Evolutionary conservation across 1,140 invertebrate species (phyloP).

Genomic region (Aleiodes sp.): DNA sequence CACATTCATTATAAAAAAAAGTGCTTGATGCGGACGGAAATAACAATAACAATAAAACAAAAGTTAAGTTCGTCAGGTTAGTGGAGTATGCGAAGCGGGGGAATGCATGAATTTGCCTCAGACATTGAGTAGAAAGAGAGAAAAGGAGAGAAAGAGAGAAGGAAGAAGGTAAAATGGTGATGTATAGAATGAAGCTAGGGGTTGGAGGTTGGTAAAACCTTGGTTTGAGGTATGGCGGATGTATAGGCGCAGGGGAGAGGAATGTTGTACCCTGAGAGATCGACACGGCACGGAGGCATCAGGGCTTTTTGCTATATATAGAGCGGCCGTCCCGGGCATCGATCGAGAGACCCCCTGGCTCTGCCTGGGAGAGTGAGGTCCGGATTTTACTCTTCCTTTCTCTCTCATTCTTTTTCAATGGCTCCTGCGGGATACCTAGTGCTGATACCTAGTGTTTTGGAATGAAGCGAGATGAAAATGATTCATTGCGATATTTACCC

Average conservation of each 20-base stretch:
- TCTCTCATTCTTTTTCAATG: constrained; percentile 5
- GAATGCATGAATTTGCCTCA: neutral
- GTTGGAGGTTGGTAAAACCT: neutral
- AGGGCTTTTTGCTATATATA: constrained; percentile 38
- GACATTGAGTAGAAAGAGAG: neutral
- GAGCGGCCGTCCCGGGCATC: constrained; percentile 35
- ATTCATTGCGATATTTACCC: no score
- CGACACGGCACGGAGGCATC: constrained; percentile 12
- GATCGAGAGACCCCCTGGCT: constrained; percentile 35
- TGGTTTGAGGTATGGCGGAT: neutral
- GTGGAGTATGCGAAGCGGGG: neutral
- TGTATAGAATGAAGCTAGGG: neutral
- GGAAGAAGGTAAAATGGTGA: neutral
- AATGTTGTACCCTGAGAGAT: constrained; percentile 29
- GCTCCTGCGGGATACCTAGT: neutral
- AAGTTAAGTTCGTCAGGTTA: neutral
- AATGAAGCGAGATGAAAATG: no score
- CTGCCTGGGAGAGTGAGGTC: constrained; percentile 37
- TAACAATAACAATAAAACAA: no score
- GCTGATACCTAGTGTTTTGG: neutral
- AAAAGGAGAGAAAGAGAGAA: neutral
- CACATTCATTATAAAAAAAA: neutral
- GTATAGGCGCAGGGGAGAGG: neutral
- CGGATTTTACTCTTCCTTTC: constrained; percentile 22
- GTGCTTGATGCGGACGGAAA: neutral